Evolutionary conservation across 2,888 invertebrate species (phyloP).

Genomic region (Palloptera scutellata): DNA sequence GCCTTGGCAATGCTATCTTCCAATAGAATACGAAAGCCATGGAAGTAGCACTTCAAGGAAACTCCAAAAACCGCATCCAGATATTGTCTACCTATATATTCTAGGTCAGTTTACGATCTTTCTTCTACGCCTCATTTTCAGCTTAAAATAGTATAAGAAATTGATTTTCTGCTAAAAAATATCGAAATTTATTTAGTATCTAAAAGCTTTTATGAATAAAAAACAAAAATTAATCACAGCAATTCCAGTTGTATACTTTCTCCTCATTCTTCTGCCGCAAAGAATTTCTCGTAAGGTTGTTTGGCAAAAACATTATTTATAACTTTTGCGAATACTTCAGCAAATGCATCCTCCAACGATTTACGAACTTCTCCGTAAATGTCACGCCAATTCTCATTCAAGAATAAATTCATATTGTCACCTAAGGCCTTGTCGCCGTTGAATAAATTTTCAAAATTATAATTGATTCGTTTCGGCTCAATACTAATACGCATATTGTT

Average conservation of each 20-base stretch:
- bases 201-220: too few relatives aligned
- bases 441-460: constrained; percentile 61
- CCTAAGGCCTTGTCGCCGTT: constrained; percentile 64
- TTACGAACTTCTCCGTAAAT: constrained; percentile 38
- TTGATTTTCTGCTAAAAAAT: too few relatives aligned
- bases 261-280: constrained; percentile 31
- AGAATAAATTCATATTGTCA: constrained; percentile 64
- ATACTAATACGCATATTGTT: constrained; percentile 35
- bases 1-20: too few relatives aligned
- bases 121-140: too few relatives aligned
- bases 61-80: too few relatives aligned
- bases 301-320: constrained; percentile 60
- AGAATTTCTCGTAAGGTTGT: constrained; percentile 45
- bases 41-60: too few relatives aligned
- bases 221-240: too few relatives aligned
- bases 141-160: too few relatives aligned
- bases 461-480: constrained; percentile 39
- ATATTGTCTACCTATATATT: too few relatives aligned
- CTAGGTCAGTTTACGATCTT: too few relatives aligned
- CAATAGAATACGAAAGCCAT: too few relatives aligned
- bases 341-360: constrained; percentile 49
- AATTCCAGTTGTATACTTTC: not conserved
- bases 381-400: constrained; percentile 65
- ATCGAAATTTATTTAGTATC: too few relatives aligned
- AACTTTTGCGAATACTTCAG: constrained; percentile 52